phyloP scores from a whole-genome alignment of 35 echinoderm and acorn worm species.

The Apostichopus japonicus region DNA sequence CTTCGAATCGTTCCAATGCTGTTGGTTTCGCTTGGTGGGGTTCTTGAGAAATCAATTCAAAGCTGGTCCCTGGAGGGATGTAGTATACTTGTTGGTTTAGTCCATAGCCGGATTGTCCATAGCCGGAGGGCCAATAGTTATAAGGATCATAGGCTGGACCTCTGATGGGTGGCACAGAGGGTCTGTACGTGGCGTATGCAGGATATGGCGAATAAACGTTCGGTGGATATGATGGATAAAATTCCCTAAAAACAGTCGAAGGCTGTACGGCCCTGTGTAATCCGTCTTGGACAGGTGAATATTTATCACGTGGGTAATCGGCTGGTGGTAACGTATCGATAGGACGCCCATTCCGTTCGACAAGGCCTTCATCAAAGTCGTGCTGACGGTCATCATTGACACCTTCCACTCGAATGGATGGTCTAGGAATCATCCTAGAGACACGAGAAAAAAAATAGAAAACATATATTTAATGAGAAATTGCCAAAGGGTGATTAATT shows the following conservation, averaged over 20 bases:
- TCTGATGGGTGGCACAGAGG: not conserved
- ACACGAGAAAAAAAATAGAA: not conserved
- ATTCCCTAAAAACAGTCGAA: not conserved
- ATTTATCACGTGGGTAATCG: slow-evolving; percentile 30
- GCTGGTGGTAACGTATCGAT: not conserved
- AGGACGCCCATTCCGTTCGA: not conserved
- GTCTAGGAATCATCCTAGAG: slow-evolving; percentile 45
- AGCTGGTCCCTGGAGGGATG: slow-evolving; percentile 37
- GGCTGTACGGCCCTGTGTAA: not conserved
- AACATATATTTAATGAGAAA: not conserved
- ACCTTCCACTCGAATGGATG: not conserved
- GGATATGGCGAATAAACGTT: not conserved
- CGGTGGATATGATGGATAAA: slow-evolving; percentile 4
- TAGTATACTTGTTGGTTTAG: not conserved
- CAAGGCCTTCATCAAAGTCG: not conserved
- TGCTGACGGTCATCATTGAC: not conserved
- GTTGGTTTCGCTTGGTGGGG: not conserved
- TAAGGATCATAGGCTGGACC: slow-evolving; percentile 15
- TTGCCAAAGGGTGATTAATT: no score
- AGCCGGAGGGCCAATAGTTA: not conserved
- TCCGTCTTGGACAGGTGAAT: not conserved
- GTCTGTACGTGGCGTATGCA: not conserved
- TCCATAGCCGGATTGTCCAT: not conserved
- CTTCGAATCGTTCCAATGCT: slow-evolving; percentile 8
- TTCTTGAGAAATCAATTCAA: not conserved